A percentile compares a stretch with the other conserved stretches of the same genome.
Conservation (phyloP, 2,888 invertebrate species). For the Entomobrya proxima region DNA sequence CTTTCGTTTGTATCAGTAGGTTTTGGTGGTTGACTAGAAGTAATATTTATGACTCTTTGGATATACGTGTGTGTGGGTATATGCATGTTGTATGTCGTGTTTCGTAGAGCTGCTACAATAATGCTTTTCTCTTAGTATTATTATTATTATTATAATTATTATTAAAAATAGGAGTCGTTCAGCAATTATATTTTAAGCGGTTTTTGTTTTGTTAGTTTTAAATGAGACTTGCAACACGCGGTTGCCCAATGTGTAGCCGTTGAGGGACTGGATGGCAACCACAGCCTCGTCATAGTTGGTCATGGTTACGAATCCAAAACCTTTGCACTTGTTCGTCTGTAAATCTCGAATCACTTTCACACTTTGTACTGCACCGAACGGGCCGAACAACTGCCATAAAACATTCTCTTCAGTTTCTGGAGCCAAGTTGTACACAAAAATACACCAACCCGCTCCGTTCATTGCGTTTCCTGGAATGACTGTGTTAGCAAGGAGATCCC, state of each 20-base stretch:
- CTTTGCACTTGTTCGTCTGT: conserved; percentile 97
- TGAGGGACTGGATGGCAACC: conserved; percentile 96
- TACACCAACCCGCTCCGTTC: conserved; percentile 93
- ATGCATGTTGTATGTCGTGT: conserved; percentile 6
- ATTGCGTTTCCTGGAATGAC: conserved; percentile 91
- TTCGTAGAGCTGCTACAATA: conserved; percentile 53
- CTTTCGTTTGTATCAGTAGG: neutral
- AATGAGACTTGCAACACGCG: conserved; percentile 98
- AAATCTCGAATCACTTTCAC: conserved; percentile 97
- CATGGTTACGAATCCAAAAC: conserved; percentile 99
- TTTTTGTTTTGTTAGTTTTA: conserved; percentile 93
- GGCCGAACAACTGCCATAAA: conserved; percentile 96
- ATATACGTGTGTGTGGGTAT: conserved; percentile 29
- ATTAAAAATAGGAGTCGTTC: conserved; percentile 61
- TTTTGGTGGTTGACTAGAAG: conserved; percentile 67
- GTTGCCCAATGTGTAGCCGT: conserved; percentile 96
- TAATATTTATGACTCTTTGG: conserved; percentile 63
- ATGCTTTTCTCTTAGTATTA: conserved; percentile 35
- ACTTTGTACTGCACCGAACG: conserved; percentile 97
- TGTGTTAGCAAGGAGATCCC: conserved; percentile 87
- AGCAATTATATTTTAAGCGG: conserved; percentile 72
- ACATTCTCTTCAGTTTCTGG: conserved; percentile 94
- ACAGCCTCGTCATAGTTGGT: conserved; percentile 98
- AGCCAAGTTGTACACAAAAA: conserved; percentile 94
- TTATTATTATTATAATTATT: conserved; percentile 37